Evolutionary conservation across 2,797 vertebrate genomes (phyloP).

Genomic region (Labeo calbasu): DNA sequence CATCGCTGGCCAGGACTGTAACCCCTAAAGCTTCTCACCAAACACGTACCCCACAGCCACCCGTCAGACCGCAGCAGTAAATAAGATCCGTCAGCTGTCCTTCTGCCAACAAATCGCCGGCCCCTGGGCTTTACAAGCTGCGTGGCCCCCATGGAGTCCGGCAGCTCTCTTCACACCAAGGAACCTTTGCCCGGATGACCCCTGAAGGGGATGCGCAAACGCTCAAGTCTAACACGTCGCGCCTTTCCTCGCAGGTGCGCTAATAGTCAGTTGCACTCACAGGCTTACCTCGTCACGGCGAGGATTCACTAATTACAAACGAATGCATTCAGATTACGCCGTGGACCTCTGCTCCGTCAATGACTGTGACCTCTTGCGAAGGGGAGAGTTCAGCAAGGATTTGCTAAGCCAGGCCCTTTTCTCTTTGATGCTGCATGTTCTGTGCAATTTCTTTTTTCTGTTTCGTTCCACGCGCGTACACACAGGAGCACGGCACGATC

Average conservation of each 20-base stretch:
- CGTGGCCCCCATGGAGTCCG: slow-evolving; percentile 5
- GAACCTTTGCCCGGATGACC: slow-evolving; percentile 16
- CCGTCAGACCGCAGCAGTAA: slow-evolving; percentile 66
- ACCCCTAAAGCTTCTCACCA: slow-evolving; percentile 64
- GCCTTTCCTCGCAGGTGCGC: slow-evolving; percentile 60
- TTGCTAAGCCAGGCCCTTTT: slow-evolving; percentile 35
- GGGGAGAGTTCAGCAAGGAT: slow-evolving; percentile 33
- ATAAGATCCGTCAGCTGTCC: slow-evolving; percentile 42
- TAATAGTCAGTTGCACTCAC: slow-evolving; percentile 61
- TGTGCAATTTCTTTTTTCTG: slow-evolving; percentile 56
- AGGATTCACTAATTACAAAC: slow-evolving; percentile 35
- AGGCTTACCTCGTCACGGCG: slow-evolving; percentile 49
- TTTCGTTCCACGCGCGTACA: slow-evolving; percentile 2
- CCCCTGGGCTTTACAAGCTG: slow-evolving; percentile 4
- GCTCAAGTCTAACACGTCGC: slow-evolving; percentile 50
- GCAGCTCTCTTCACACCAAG: slow-evolving; percentile 15
- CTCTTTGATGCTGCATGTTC: slow-evolving; percentile 57
- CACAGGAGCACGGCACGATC: slow-evolving; percentile 17
- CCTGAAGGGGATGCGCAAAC: slow-evolving; percentile 23
- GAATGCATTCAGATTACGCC: slow-evolving; percentile 46
- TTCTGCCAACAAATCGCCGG: slow-evolving; percentile 55
- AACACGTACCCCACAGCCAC: slow-evolving; percentile 61
- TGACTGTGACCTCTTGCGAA: slow-evolving; percentile 53
- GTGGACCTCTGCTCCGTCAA: slow-evolving; percentile 46
- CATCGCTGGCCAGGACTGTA: slow-evolving; percentile 73